Conservation (phyloP, 2,113 vertebrate species). For the Atherinomorus stipes region DNA sequence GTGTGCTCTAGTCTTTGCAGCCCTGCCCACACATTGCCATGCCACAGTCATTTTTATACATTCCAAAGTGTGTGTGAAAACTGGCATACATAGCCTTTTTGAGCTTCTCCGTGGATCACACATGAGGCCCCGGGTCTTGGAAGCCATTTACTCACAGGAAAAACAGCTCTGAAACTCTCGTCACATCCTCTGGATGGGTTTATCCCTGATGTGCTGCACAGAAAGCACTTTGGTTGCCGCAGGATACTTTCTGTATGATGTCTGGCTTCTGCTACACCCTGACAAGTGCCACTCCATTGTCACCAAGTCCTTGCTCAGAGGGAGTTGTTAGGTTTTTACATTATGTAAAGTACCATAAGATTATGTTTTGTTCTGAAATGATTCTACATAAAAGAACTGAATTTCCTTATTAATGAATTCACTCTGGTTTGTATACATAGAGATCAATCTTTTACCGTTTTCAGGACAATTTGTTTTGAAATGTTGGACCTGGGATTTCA, state of each 20-base stretch:
- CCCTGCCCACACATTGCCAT: too few relatives aligned
- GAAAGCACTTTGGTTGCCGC: neutral
- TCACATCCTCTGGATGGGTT: neutral
- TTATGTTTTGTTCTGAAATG: neutral
- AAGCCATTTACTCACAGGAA: too few relatives aligned
- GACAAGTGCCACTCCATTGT: neutral
- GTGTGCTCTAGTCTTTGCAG: too few relatives aligned
- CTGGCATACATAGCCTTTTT: too few relatives aligned
- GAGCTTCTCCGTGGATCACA: neutral
- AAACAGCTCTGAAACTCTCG: neutral
- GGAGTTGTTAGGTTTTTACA: neutral
- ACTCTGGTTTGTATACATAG: neutral
- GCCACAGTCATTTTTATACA: too few relatives aligned
- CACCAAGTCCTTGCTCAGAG: neutral
- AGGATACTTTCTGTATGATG: neutral
- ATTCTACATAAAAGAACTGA: neutral
- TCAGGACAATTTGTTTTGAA: neutral
- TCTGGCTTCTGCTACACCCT: neutral
- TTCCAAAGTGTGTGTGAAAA: too few relatives aligned
- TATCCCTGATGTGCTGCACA: neutral
- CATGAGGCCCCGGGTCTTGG: too few relatives aligned
- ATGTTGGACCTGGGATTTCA: neutral
- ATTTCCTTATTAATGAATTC: neutral
- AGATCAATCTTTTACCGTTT: neutral
- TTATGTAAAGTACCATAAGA: neutral